These are phyloP conservation scores for Abrostola tripartita DNA, from an alignment of 2,888 invertebrate genomes.

Conservation along the genomic window DNA sequence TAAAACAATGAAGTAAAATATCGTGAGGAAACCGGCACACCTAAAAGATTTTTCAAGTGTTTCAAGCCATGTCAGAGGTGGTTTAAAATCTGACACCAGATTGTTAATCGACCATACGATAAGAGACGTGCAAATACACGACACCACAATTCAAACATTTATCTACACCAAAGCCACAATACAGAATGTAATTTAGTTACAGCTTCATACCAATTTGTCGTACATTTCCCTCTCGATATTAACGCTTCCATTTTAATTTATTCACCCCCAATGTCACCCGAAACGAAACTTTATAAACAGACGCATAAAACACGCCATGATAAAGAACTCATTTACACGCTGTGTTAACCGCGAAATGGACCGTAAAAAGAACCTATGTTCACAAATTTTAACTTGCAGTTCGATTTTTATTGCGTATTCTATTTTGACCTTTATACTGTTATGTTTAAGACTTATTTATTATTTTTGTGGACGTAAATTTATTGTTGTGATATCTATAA, in stretches of 20 bases:
- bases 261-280: constrained; percentile 76
- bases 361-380: constrained; percentile 75
- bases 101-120: too few relatives aligned
- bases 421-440: constrained; percentile 53
- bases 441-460: constrained; percentile 14
- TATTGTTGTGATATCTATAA: constrained; percentile 60
- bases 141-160: constrained; percentile 5
- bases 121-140: too few relatives aligned
- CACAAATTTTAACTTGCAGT: constrained; percentile 53
- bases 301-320: constrained; percentile 79
- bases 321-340: constrained; percentile 88
- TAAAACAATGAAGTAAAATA: too few relatives aligned
- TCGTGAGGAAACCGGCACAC: too few relatives aligned
- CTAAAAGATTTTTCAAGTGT: too few relatives aligned
- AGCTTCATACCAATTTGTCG: constrained; percentile 42
- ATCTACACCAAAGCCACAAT: constrained; percentile 6
- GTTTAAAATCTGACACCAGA: too few relatives aligned
- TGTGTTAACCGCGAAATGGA: constrained; percentile 84
- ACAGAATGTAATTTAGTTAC: constrained; percentile 32
- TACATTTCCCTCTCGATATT: constrained; percentile 40
- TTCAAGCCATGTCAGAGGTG: too few relatives aligned
- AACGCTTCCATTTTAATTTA: constrained; percentile 72
- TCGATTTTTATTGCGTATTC: constrained; percentile 18
- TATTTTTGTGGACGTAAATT: constrained; percentile 13
- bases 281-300: constrained; percentile 77